These are phyloP conservation scores for Lophotis ruficrista DNA, from an alignment of 2,113 vertebrate genomes.

Conservation along the genomic window DNA sequence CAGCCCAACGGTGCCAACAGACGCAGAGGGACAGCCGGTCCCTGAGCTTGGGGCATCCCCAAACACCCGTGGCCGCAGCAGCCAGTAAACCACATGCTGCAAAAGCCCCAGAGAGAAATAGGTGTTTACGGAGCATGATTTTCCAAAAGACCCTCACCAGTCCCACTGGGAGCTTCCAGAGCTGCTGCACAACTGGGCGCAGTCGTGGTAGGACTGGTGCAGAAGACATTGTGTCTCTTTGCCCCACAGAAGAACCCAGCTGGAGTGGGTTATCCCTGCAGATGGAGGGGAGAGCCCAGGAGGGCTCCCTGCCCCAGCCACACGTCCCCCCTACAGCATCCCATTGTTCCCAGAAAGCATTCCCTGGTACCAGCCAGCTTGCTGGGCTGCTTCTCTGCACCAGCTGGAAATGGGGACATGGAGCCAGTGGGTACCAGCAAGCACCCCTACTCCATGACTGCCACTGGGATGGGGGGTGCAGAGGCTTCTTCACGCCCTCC, in stretches of 20 bases:
- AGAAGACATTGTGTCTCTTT: neutral
- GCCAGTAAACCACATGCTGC: neutral
- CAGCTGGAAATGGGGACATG: neutral
- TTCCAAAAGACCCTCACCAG: neutral
- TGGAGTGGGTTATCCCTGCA: neutral
- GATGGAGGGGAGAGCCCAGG: neutral
- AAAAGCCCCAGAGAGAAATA: accelerated
- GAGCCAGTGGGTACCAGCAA: neutral
- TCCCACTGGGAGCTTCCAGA: neutral
- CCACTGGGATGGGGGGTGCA: neutral
- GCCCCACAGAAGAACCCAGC: no score
- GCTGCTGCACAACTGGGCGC: accelerated
- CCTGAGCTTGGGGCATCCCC: neutral
- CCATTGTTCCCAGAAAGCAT: accelerated
- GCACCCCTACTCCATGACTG: neutral
- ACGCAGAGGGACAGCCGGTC: neutral
- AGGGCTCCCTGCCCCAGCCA: neutral
- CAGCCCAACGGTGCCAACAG: neutral
- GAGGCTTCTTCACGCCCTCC: neutral
- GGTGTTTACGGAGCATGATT: accelerated
- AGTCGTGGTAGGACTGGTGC: accelerated
- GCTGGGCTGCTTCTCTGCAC: neutral
- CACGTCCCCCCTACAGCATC: neutral
- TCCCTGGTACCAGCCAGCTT: neutral
- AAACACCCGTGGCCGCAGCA: neutral